Evolutionary conservation across 1,140 invertebrate species (phyloP).

Genomic region (Bombus waltoni): DNA sequence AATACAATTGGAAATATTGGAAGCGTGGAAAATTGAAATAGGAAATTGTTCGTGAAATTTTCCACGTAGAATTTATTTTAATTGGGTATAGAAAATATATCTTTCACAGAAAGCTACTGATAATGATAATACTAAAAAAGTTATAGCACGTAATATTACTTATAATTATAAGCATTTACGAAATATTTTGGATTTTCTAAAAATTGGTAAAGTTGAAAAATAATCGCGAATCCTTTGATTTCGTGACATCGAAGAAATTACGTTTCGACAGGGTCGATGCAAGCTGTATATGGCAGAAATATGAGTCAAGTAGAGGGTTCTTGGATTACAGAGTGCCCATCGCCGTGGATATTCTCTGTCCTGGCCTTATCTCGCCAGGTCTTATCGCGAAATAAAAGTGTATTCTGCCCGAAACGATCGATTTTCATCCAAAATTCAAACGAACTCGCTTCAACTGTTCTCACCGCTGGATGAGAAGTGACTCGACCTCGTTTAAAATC

Average conservation of each 20-base stretch:
- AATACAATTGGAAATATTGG: too few relatives aligned
- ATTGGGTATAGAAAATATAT: too few relatives aligned
- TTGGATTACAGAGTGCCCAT: not conserved
- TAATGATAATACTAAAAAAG: too few relatives aligned
- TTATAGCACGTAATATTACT: too few relatives aligned
- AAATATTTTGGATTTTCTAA: too few relatives aligned
- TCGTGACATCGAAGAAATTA: not conserved
- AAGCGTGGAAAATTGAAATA: too few relatives aligned
- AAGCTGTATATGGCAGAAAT: not conserved
- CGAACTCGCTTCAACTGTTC: not conserved
- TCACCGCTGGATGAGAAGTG: not conserved
- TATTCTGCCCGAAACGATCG: not conserved
- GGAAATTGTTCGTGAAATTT: too few relatives aligned
- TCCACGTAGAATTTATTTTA: too few relatives aligned
- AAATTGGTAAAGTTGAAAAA: not conserved
- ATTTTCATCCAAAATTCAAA: not conserved
- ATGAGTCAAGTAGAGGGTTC: not conserved
- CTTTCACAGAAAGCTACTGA: too few relatives aligned
- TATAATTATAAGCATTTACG: too few relatives aligned
- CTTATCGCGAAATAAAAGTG: not conserved
- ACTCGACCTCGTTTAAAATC: slow-evolving; percentile 12
- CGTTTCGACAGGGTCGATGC: not conserved
- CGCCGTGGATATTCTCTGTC: too few relatives aligned
- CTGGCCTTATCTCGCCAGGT: not conserved
- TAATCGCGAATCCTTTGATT: not conserved